Evolutionary conservation across 2,888 invertebrate genomes (phyloP).

Genomic region (Cactoblastis cactorum): DNA sequence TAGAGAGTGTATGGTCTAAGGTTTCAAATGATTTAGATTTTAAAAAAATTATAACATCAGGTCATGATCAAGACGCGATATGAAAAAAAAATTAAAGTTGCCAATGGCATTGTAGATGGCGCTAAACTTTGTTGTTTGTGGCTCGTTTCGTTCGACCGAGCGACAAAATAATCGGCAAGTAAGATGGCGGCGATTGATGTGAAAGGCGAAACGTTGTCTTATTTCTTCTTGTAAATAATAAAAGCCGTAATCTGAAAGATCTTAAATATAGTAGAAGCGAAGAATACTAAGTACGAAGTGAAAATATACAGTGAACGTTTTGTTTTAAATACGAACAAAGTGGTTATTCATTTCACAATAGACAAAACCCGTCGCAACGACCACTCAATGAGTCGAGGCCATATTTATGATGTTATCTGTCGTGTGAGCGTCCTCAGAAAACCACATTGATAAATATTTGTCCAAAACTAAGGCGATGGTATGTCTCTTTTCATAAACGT

Average conservation of each 20-base stretch:
- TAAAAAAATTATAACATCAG: no score
- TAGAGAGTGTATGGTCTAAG: no score
- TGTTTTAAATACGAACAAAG: slow-evolving; percentile 47
- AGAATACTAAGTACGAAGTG: slow-evolving; percentile 47
- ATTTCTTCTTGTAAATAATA: slow-evolving; percentile 76
- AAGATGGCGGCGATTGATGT: slow-evolving; percentile 85
- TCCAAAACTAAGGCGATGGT: slow-evolving; percentile 69
- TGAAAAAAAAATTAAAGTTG: neutral
- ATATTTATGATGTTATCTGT: slow-evolving; percentile 83
- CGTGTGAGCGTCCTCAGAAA: slow-evolving; percentile 73
- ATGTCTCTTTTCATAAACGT: slow-evolving; percentile 47
- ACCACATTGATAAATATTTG: slow-evolving; percentile 68
- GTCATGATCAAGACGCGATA: neutral
- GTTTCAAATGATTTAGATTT: no score
- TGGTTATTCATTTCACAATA: slow-evolving; percentile 72
- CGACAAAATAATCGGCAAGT: slow-evolving; percentile 65
- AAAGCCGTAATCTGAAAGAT: slow-evolving; percentile 53
- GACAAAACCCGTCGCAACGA: slow-evolving; percentile 77
- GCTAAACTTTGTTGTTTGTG: slow-evolving; percentile 80
- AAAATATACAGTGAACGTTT: slow-evolving; percentile 51
- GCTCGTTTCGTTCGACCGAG: slow-evolving; percentile 62
- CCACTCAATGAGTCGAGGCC: slow-evolving; percentile 78
- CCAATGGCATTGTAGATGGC: slow-evolving; percentile 76
- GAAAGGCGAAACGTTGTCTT: slow-evolving; percentile 81
- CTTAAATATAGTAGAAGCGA: slow-evolving; percentile 38